Conservation (phyloP, 1,140 invertebrate genomes). For the Eumeta japonica region DNA sequence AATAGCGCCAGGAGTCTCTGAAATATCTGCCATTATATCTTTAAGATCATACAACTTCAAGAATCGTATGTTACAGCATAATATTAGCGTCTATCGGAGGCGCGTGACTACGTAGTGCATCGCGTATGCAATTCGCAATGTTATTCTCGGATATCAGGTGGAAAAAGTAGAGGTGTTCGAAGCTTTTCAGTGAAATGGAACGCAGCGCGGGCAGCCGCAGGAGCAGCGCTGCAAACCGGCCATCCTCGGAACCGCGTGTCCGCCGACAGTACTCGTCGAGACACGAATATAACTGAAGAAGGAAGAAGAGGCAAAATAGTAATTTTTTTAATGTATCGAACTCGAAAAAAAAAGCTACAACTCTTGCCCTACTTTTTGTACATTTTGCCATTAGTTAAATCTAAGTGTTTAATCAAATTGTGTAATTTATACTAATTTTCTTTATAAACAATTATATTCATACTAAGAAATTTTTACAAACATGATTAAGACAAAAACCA, state of each 20-base stretch:
- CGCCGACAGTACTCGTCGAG: slow-evolving; percentile 91
- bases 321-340: no score
- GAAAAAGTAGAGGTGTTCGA: slow-evolving; percentile 95
- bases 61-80: no score
- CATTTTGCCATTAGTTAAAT: not conserved
- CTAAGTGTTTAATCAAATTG: no score
- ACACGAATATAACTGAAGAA: slow-evolving; percentile 74
- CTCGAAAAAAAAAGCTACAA: no score
- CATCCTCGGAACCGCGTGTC: slow-evolving; percentile 85
- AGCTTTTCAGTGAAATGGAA: slow-evolving; percentile 93
- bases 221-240: slow-evolving; percentile 91
- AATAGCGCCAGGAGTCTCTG: not conserved
- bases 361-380: no score
- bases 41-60: no score
- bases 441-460: no score
- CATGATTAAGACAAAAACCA: no score
- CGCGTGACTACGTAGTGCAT: slow-evolving; percentile 67
- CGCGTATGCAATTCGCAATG: slow-evolving; percentile 69
- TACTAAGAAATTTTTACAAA: no score
- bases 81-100: slow-evolving; percentile 38
- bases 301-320: no score
- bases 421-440: no score
- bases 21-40: no score
- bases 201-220: slow-evolving; percentile 89
- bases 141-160: slow-evolving; percentile 80